phyloP scores from a whole-genome alignment of 1,140 invertebrate genomes.

The Drosophila kurseongensis region DNA sequence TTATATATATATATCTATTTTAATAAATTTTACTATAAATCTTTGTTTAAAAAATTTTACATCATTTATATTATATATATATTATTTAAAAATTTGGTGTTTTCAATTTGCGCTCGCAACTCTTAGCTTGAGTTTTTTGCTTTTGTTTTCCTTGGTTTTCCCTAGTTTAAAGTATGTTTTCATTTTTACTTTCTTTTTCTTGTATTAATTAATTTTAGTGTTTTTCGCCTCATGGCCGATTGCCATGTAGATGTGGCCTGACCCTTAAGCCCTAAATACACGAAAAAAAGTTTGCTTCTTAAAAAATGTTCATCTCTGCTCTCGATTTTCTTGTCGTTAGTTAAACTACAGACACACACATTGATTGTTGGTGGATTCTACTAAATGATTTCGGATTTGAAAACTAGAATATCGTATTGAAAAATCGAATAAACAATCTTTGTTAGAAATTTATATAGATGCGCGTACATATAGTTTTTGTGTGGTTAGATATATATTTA shows the following conservation, averaged over 20 bases:
- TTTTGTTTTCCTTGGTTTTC: slow-evolving; percentile 34
- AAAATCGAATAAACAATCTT: slow-evolving; percentile 36
- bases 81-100: slow-evolving; percentile 76
- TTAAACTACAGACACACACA: slow-evolving; percentile 72
- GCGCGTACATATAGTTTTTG: slow-evolving; percentile 21
- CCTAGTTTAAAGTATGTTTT: slow-evolving; percentile 30
- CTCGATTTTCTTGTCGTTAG: slow-evolving; percentile 10
- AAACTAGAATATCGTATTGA: slow-evolving; percentile 26
- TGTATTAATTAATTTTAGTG: slow-evolving; percentile 10
- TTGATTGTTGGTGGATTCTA: slow-evolving; percentile 70
- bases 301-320: slow-evolving; percentile 39
- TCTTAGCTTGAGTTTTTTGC: slow-evolving; percentile 29
- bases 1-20: slow-evolving; percentile 56
- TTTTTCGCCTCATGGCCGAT: slow-evolving; percentile 32
- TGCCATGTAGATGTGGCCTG: slow-evolving; percentile 79
- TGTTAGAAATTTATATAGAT: slow-evolving; percentile 32
- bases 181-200: not conserved
- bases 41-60: slow-evolving; percentile 74
- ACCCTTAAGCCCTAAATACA: slow-evolving; percentile 43
- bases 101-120: slow-evolving; percentile 67
- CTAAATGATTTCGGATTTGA: slow-evolving; percentile 24
- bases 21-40: slow-evolving; percentile 83
- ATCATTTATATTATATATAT: slow-evolving; percentile 56
- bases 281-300: slow-evolving; percentile 43
- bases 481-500: slow-evolving; percentile 24